Conservation (phyloP, 2,113 vertebrate species). For the Vimba vimba region DNA sequence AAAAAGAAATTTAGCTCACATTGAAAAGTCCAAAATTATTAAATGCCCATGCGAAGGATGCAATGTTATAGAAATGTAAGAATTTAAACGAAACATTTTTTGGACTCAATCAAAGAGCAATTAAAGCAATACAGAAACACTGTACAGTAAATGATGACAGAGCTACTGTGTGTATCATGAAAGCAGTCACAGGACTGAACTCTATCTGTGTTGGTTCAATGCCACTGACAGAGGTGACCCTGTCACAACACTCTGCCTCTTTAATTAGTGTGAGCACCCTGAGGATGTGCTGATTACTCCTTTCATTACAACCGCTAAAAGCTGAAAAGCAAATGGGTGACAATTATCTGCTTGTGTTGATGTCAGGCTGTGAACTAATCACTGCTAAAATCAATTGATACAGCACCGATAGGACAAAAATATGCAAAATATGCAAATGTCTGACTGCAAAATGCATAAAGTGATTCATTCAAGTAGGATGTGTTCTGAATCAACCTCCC, state of each 20-base stretch:
- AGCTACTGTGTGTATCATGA: not conserved
- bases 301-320: slow-evolving; percentile 31
- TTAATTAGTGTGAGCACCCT: slow-evolving; percentile 19
- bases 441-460: not conserved
- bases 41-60: too few species aligned
- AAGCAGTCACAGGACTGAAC: not conserved
- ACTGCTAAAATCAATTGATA: slow-evolving; percentile 28
- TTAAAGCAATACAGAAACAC: not conserved
- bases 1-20: too few species aligned
- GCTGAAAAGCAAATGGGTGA: slow-evolving; percentile 37
- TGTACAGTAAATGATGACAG: not conserved
- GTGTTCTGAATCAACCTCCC: not conserved
- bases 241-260: slow-evolving; percentile 29
- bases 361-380: slow-evolving; percentile 30
- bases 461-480: not conserved
- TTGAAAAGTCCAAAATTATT: too few species aligned
- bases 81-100: not conserved
- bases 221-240: slow-evolving; percentile 36
- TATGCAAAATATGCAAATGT: slow-evolving; percentile 4
- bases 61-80: too few species aligned
- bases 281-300: not conserved
- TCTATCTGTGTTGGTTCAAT: not conserved
- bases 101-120: not conserved
- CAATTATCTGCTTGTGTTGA: slow-evolving; percentile 17
- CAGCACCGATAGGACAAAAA: not conserved